Base-by-base conservation (phyloP, 2,113 vertebrate genomes). In the Anoplopoma fimbria region DNA sequence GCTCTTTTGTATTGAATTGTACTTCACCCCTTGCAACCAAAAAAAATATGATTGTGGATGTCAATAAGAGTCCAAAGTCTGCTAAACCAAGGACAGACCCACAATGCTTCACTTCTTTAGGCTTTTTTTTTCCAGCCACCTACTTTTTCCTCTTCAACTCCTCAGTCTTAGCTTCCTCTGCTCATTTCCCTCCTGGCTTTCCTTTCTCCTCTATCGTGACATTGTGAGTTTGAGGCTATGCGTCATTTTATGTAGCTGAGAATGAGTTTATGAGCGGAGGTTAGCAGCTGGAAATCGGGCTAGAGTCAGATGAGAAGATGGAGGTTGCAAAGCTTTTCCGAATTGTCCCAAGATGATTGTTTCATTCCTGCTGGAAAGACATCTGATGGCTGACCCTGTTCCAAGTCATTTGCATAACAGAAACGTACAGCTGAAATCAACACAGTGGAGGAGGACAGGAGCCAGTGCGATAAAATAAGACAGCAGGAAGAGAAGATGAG, bases 21-120 rank as follows among this genome's bases (percentile, higher is more conserved):
- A 61, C 15, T 38, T 82, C 72, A 75, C 17, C 27, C 9, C 47
- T 57, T 62, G 45, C 36, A 77, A 58, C 23, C 14, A 63, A 71
- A 81, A 31, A n/a, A 13, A 33, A 51, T 27, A 68, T 55, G 7
- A 83, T 76, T 77, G 57, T 58, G 47, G 23, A 42, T 40, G 60
- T 70, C 70, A 75, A 69, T 72, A 72, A 67, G 12, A 83, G 51
- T 87, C 31, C 51, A 38, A 36, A 57, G 33, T 21, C 13, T 63
- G 51, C 45, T 67, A 60, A 14, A 65, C 36, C 65, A 72, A 79
- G 70, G 74, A 55, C 49, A 60, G 14, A 70, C 15, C 5, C 17
- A 27, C 15, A 33, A 6, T 25, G 49, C n/a, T 57, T 67, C 36
- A 58, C 53, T 47, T 51, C 23, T 83, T 83, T 60, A 4, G 21